phyloP scores from a whole-genome alignment of 2,113 vertebrate genomes.

The Oenanthe oenanthe region DNA sequence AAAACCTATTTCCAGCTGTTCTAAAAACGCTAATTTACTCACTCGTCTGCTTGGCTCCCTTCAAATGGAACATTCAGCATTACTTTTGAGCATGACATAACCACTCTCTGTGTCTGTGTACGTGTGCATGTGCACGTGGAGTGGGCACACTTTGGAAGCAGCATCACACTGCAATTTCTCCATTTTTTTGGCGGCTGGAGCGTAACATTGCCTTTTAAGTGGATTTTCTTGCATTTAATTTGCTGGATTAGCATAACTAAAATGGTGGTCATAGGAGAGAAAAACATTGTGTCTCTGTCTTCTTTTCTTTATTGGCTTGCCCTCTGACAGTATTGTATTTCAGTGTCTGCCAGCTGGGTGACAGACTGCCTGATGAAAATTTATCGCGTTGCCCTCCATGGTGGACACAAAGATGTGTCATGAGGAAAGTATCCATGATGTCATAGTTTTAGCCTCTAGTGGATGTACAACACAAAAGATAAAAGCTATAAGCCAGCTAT shows the following conservation, averaged over 20 bases:
- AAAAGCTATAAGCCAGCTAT: background rate
- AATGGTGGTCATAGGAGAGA: background rate
- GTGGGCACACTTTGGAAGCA: background rate
- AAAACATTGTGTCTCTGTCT: background rate
- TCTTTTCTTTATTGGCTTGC: background rate
- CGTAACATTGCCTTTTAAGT: background rate
- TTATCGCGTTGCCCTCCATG: background rate
- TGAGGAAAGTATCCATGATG: background rate
- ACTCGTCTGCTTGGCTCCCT: background rate
- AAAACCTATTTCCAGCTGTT: background rate
- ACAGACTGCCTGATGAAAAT: background rate
- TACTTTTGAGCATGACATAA: background rate
- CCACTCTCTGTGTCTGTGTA: fast-evolving
- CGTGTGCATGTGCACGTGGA: background rate
- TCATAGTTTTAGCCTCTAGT: background rate
- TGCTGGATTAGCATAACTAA: background rate
- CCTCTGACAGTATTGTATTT: background rate
- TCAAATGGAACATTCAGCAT: background rate
- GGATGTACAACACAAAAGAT: background rate
- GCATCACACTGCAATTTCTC: background rate
- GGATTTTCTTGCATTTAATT: background rate
- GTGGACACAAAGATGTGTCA: background rate
- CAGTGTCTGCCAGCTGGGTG: background rate
- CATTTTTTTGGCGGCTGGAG: background rate
- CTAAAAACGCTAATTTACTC: background rate